Evolutionary conservation across 1,140 invertebrate species (phyloP).

Genomic region (Lepeophtheirus salmonis): DNA sequence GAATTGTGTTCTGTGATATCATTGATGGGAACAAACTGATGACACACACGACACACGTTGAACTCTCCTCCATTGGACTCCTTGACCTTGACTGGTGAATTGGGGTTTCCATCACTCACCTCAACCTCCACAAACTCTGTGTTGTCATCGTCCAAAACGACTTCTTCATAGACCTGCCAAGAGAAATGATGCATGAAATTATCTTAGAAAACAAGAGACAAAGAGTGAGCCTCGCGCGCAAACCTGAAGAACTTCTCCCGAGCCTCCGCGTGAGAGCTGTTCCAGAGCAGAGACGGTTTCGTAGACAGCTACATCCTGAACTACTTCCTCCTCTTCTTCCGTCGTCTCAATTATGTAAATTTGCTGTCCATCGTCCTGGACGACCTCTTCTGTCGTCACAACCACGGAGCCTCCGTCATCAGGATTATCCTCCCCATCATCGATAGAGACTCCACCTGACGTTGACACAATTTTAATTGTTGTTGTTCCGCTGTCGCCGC

Average conservation of each 20-base stretch:
- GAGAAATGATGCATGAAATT: neutral
- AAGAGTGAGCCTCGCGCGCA: too few relatives aligned
- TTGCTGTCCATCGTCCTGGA: constrained; percentile 2
- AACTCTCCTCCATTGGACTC: constrained; percentile 6
- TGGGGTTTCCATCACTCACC: constrained; percentile 1
- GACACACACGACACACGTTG: constrained; percentile 7
- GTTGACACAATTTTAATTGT: neutral
- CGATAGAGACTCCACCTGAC: neutral
- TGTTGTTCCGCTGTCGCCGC: neutral
- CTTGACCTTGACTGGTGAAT: neutral
- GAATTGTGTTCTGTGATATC: neutral
- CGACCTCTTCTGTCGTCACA: too few relatives aligned
- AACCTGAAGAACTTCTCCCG: constrained; percentile 4
- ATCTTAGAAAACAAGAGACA: neutral
- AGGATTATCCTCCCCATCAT: neutral
- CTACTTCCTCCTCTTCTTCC: constrained; percentile 1
- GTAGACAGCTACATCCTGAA: constrained; percentile 8
- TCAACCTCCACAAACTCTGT: constrained; percentile 10
- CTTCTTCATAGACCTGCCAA: constrained; percentile 12
- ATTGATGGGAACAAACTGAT: constrained; percentile 7
- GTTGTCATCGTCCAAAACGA: constrained; percentile 3
- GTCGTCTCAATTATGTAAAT: constrained; percentile 15
- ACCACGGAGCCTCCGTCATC: neutral
- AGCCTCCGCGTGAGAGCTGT: constrained; percentile 7
- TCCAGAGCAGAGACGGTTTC: constrained; percentile 12